These are phyloP conservation scores for Rhynchopsitta pachyrhyncha DNA, from an alignment of 2,113 vertebrate genomes.

Conservation along the genomic window DNA sequence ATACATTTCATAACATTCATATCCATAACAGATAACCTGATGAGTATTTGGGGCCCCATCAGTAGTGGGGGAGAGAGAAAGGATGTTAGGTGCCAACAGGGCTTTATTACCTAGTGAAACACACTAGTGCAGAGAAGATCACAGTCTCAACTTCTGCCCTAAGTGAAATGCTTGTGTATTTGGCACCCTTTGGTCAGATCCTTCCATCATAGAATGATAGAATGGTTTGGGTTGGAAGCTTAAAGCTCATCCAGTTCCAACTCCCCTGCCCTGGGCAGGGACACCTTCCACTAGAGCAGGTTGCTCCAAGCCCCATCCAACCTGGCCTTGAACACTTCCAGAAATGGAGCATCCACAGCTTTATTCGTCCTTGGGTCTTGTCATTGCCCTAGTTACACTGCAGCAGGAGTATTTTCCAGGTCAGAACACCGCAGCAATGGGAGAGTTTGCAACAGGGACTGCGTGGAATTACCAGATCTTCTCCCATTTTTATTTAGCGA, in stretches of 20 bases:
- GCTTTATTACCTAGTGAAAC: neutral
- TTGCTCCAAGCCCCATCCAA: neutral
- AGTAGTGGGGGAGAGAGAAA: neutral
- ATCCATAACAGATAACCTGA: neutral
- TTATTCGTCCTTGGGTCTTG: neutral
- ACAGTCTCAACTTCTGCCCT: neutral
- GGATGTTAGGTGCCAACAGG: neutral
- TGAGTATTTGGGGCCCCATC: neutral
- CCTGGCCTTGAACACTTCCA: neutral
- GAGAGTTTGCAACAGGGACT: neutral
- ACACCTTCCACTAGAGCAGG: neutral
- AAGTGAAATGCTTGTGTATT: neutral
- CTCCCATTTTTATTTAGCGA: neutral
- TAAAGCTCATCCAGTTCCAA: neutral
- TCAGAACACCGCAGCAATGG: neutral
- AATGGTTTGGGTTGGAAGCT: neutral
- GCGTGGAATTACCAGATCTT: rapidly evolving
- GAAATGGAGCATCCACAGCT: neutral
- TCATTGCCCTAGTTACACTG: neutral
- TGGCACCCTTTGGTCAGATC: neutral
- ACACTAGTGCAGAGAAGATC: neutral
- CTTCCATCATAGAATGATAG: neutral
- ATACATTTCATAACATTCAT: neutral
- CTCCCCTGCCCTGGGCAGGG: neutral
- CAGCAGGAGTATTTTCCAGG: neutral